Evolutionary conservation across 2,888 invertebrate genomes (phyloP).

Genomic region (Drosophila leonis): DNA sequence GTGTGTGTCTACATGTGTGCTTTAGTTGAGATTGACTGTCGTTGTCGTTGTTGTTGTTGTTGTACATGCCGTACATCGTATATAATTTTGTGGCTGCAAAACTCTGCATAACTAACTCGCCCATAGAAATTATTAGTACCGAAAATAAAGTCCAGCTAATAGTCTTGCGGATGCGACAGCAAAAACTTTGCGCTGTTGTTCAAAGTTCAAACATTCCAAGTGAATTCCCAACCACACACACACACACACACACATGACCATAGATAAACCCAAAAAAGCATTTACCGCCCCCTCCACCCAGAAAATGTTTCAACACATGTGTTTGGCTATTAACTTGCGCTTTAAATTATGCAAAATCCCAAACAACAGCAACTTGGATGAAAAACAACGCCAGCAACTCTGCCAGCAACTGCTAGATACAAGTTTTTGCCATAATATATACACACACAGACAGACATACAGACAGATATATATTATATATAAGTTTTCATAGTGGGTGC

Average conservation of each 20-base stretch:
- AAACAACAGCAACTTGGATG: conserved; percentile 30
- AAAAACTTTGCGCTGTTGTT: conserved; percentile 19
- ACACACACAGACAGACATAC: not conserved
- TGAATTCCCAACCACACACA: conserved; percentile 26
- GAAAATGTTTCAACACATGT: conserved; percentile 60
- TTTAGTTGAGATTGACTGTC: not conserved
- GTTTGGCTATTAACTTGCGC: conserved; percentile 69
- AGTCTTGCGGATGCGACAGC: conserved; percentile 10
- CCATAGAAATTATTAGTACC: not conserved
- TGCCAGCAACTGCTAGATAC: conserved; percentile 36
- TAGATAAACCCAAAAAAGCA: conserved; percentile 25
- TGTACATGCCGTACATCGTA: not conserved
- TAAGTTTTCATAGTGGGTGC: not conserved
- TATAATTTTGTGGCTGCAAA: conserved; percentile 13
- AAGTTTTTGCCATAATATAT: conserved; percentile 34
- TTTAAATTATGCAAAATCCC: conserved; percentile 72
- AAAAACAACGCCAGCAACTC: conserved; percentile 15
- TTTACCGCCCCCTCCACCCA: conserved; percentile 3
- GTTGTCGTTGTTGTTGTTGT: not conserved
- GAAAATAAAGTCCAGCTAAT: conserved; percentile 24
- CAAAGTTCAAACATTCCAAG: conserved; percentile 48
- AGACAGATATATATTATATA: not conserved
- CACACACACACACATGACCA: not conserved
- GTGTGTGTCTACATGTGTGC: not conserved
- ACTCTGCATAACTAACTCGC: conserved; percentile 7